A percentile compares a stretch with the other conserved stretches of the same genome.
These are phyloP conservation scores for honey bee (Apis mellifera) DNA, from an alignment of 1,140 invertebrate genomes.

Conservation along the genomic window DNA sequence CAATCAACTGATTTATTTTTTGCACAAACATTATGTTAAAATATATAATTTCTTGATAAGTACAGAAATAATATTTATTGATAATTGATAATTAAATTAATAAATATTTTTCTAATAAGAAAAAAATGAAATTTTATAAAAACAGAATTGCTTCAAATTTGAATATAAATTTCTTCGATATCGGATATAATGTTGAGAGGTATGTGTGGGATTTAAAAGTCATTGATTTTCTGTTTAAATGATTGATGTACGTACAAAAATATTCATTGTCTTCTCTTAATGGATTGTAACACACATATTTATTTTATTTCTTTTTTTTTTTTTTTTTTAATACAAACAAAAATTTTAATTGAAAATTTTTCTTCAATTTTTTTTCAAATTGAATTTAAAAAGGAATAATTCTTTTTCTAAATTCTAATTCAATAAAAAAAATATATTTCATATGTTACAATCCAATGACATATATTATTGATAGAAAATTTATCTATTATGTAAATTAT, in stretches of 20 bases:
- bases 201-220: conserved; percentile 22
- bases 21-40: background rate
- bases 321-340: background rate
- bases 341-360: background rate
- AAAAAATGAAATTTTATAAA: background rate
- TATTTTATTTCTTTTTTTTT: background rate
- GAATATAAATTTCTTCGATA: conserved; percentile 7
- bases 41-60: background rate
- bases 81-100: background rate
- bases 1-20: background rate
- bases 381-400: no score
- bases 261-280: background rate
- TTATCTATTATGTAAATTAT: conserved; percentile 7
- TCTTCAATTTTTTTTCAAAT: background rate
- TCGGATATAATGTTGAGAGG: conserved; percentile 22
- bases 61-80: background rate
- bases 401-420: background rate
- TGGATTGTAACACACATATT: background rate
- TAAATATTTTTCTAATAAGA: conserved; percentile 36
- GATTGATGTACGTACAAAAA: background rate
- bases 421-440: background rate
- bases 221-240: background rate
- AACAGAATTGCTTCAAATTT: background rate
- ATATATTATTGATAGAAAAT: background rate
- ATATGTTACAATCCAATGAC: background rate